These are phyloP conservation scores for Diuraphis noxia DNA, from an alignment of 1,140 invertebrate species.

Conservation along the genomic window DNA sequence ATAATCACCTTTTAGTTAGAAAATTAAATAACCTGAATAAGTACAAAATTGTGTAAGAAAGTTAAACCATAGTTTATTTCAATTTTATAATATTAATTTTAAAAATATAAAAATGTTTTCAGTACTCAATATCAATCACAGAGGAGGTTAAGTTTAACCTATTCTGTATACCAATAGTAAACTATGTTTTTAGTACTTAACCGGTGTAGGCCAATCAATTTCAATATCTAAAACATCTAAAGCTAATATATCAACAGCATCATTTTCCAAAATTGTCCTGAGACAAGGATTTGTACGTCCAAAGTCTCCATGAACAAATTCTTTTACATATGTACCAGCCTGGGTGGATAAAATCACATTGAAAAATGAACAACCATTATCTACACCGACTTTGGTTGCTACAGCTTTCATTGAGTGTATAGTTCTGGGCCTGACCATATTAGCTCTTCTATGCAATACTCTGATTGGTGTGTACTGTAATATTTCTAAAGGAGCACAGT, in stretches of 20 bases:
- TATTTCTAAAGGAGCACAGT: slow-evolving; percentile 63
- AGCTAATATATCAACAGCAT: slow-evolving; percentile 67
- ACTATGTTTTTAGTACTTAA: background rate
- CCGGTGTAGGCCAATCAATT: slow-evolving; percentile 28
- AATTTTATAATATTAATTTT: background rate
- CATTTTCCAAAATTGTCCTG: slow-evolving; percentile 62
- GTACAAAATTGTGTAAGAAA: background rate
- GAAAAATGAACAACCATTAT: slow-evolving; percentile 55
- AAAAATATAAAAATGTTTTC: background rate
- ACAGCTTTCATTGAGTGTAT: slow-evolving; percentile 68
- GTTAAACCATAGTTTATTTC: background rate
- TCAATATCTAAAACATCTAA: slow-evolving; percentile 65
- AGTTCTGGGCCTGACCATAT: slow-evolving; percentile 67
- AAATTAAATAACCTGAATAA: background rate
- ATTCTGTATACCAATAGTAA: background rate
- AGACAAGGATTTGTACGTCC: slow-evolving; percentile 80
- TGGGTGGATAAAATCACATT: slow-evolving; percentile 76
- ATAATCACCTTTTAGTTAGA: background rate
- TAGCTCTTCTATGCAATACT: slow-evolving; percentile 80
- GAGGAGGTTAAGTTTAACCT: background rate
- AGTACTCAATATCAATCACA: background rate
- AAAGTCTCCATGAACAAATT: slow-evolving; percentile 95
- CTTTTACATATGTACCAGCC: slow-evolving; percentile 96
- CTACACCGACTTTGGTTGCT: slow-evolving; percentile 20
- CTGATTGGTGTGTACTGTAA: slow-evolving; percentile 80